These are phyloP conservation scores for Agrochola litura DNA, from an alignment of 2,888 invertebrate genomes.

Conservation along the genomic window DNA sequence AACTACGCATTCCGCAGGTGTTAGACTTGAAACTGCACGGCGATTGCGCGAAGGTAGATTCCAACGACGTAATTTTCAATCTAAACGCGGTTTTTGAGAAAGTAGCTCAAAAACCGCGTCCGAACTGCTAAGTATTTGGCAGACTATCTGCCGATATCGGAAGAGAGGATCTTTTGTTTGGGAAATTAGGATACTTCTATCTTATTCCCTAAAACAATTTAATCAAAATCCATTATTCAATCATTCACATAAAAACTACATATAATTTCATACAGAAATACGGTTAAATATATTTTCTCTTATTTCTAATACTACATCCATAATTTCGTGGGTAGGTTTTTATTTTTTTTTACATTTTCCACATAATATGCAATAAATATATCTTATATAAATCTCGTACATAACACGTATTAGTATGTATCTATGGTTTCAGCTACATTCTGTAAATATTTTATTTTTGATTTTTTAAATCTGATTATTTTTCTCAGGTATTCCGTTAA, in stretches of 20 bases:
- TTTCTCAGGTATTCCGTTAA: slow-evolving; percentile 87
- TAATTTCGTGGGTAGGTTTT: slow-evolving; percentile 83
- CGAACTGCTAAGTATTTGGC: not conserved
- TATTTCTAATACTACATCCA: slow-evolving; percentile 87
- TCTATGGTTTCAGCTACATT: slow-evolving; percentile 78
- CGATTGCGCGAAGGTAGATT: not conserved
- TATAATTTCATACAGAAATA: slow-evolving; percentile 91
- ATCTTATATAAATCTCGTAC: slow-evolving; percentile 84
- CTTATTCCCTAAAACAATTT: slow-evolving; percentile 87
- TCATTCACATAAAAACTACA: slow-evolving; percentile 90
- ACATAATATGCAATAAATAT: slow-evolving; percentile 87
- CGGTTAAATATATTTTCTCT: slow-evolving; percentile 90
- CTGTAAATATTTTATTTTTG: slow-evolving; percentile 83
- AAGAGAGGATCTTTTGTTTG: slow-evolving; percentile 46
- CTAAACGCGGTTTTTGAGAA: no score
- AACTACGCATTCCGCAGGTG: not conserved
- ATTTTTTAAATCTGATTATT: slow-evolving; percentile 76
- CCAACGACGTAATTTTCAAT: no score
- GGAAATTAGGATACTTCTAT: slow-evolving; percentile 78
- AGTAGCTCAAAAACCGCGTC: not conserved
- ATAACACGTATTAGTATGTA: slow-evolving; percentile 76
- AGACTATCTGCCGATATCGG: not conserved
- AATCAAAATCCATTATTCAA: slow-evolving; percentile 89
- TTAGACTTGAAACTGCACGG: not conserved
- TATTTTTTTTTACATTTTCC: slow-evolving; percentile 88